Percentiles rank a stretch among this genome's conserved stretches.
phyloP scores from a whole-genome alignment of 1,140 invertebrate genomes.

The Euwallacea fornicatus region DNA sequence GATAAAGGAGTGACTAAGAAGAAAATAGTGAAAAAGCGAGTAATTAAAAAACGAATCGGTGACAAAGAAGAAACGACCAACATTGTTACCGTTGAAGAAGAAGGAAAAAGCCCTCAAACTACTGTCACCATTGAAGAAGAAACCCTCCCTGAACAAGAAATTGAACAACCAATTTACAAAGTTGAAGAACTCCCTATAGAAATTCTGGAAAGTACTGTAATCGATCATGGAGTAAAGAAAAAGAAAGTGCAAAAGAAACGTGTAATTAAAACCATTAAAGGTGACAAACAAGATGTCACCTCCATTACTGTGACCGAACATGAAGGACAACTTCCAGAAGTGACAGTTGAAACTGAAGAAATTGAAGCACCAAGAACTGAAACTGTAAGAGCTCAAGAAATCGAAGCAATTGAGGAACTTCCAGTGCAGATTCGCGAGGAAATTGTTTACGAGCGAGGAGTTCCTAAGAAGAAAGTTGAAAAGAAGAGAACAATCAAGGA shows the following conservation, averaged over 20 bases:
- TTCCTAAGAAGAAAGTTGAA: conserved; percentile 39
- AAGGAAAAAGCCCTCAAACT: conserved; percentile 44
- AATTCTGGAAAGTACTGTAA: conserved; percentile 44
- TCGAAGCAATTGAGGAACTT: conserved; percentile 43
- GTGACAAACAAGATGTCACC: conserved; percentile 46
- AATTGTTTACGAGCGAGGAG: conserved; percentile 38
- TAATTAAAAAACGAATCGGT: conserved; percentile 51
- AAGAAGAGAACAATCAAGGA: conserved; percentile 34
- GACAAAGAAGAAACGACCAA: conserved; percentile 47
- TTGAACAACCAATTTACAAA: conserved; percentile 41
- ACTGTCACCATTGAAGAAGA: conserved; percentile 43
- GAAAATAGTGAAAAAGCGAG: conserved; percentile 51
- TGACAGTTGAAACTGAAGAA: conserved; percentile 35
- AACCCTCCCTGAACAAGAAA: conserved; percentile 43
- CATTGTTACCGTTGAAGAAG: conserved; percentile 50
- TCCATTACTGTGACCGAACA: conserved; percentile 47
- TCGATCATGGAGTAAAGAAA: conserved; percentile 45
- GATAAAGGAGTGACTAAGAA: conserved; percentile 46
- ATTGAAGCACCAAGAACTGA: conserved; percentile 16
- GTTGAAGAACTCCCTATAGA: conserved; percentile 45
- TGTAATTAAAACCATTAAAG: conserved; percentile 49
- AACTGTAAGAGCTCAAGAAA: conserved; percentile 39
- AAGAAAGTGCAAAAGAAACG: conserved; percentile 50
- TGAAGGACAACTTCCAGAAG: conserved; percentile 43
- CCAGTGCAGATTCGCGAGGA: conserved; percentile 49